Percentiles rank a stretch among this genome's conserved stretches.
Conservation (phyloP, 2,113 vertebrate genomes). For the Ursus arctos region DNA sequence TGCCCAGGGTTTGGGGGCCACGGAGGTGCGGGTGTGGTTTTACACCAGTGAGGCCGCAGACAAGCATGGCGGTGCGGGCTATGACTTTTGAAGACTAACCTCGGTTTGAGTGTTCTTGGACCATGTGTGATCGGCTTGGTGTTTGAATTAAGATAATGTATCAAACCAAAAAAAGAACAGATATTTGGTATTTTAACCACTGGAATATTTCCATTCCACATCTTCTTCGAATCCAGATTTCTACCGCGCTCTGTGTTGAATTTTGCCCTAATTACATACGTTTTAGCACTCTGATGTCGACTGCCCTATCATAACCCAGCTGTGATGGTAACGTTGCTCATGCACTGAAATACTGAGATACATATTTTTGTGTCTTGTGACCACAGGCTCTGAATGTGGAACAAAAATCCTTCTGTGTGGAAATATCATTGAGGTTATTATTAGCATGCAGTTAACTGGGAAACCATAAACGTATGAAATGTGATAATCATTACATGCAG, state of each 20-base stretch:
- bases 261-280: background rate
- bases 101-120: background rate
- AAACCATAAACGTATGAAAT: background rate
- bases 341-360: background rate
- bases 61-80: background rate
- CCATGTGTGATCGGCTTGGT: background rate
- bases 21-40: too few relatives aligned
- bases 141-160: background rate
- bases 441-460: background rate
- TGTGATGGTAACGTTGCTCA: background rate
- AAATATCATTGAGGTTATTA: background rate
- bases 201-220: background rate
- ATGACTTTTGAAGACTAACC: background rate
- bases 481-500: accelerated
- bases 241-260: accelerated
- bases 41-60: too few relatives aligned
- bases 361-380: background rate
- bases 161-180: background rate
- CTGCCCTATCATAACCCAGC: background rate
- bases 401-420: background rate
- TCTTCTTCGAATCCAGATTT: background rate
- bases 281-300: background rate
- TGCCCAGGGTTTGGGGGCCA: too few relatives aligned
- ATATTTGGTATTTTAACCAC: background rate
- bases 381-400: background rate